Base-by-base conservation (phyloP, 2,888 invertebrate species). In the Rotaria macrura region DNA sequence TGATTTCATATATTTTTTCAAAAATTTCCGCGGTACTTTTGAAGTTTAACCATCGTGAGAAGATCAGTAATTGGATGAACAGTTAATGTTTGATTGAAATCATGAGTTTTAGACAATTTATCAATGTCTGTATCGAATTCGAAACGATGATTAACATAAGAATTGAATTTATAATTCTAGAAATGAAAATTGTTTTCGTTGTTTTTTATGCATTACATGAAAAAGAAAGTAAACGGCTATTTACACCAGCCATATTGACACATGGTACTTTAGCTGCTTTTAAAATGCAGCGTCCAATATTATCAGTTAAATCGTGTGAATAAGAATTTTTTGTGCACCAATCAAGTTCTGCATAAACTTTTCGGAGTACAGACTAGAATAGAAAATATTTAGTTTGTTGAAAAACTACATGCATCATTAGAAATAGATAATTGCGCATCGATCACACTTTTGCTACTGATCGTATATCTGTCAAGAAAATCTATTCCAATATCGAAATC, bases 311-410 rank as follows among this genome's bases (percentile, higher is more conserved):
- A 88, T 93, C 94, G 87, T 94, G 93, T 3, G 95, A 94, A 89
- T 94, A 94, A 1, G 95, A 94, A 91, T 95, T 95, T 88, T 94
- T 94, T 34, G 95, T 94, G 91, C 96, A 96, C 94, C 95, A 95
- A 90, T 96, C 95, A 88, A 96, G 92, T 90, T 94, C 94, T 79
- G 92, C 92, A 89, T 94, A 93, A 88, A 96, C 93, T 87, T 94
- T 93, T 87, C 93, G 93, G 88, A 97, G 92, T 65, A 96, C 94
- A 0, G 95, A 94, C 91, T 89, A 88, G 3, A 79, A 52, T 49
- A 49, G 17, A 49, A 49, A 49, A 43, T 7, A 43, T 43, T 7
- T 7, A 7, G 43, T 10, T 10, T 7, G 5, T 10, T 49, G 49
- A 49, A 49, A 49, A 4, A 12, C 47, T 47, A 47, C 47, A 47